A percentile compares a stretch with the other conserved stretches of the same genome.
These are phyloP conservation scores for Nephrotoma flavescens DNA, from an alignment of 2,888 invertebrate genomes.

Conservation along the genomic window DNA sequence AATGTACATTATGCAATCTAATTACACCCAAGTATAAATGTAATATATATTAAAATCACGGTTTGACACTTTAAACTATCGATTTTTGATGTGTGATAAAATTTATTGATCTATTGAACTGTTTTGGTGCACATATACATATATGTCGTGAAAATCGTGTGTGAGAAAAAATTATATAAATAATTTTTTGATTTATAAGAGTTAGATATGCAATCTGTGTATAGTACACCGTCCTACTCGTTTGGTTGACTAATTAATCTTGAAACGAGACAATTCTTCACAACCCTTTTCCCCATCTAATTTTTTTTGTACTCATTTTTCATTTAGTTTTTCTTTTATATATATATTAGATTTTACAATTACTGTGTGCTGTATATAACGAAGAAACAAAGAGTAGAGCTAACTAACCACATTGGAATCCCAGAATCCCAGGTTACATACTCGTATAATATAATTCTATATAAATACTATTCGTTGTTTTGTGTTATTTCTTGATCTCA, in stretches of 20 bases:
- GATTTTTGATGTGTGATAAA: background rate
- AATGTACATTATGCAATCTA: background rate
- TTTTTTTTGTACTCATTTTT: background rate
- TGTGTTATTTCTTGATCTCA: background rate
- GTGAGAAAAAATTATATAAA: background rate
- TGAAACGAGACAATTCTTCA: background rate
- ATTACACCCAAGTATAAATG: background rate
- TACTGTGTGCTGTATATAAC: background rate
- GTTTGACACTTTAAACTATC: background rate
- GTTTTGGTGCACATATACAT: background rate
- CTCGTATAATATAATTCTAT: background rate
- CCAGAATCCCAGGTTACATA: constrained; percentile 2
- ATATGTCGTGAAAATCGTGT: background rate
- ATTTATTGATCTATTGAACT: background rate
- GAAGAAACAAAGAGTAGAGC: background rate
- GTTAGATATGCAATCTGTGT: background rate
- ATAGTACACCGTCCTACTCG: background rate
- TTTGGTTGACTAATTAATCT: background rate
- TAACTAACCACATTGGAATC: background rate
- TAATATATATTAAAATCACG: background rate
- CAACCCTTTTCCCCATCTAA: background rate
- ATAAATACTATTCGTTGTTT: background rate
- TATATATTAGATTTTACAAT: background rate
- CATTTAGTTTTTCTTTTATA: background rate
- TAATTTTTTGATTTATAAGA: background rate